Percentiles rank a stretch among this genome's conserved stretches.
phyloP scores from a whole-genome alignment of 2,888 invertebrate species.

The Mythimna vitellina region DNA sequence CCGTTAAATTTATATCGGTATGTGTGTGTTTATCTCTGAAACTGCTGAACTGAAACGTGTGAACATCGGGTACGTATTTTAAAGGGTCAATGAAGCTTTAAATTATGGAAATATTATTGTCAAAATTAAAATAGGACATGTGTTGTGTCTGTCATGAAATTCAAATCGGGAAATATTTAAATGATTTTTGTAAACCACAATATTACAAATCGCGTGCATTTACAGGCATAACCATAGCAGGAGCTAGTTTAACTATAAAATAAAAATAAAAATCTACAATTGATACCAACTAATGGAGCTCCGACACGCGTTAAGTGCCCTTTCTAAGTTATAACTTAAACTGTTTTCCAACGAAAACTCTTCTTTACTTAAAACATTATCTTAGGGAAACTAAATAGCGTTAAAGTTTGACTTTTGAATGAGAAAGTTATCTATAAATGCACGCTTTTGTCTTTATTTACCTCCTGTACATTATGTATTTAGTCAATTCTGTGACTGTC shows the following conservation, averaged over 20 bases:
- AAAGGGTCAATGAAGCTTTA: neutral
- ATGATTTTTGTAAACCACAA: neutral
- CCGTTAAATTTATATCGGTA: conserved; percentile 13
- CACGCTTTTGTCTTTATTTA: conserved; percentile 18
- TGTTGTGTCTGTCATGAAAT: neutral
- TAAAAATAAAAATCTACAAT: conserved; percentile 61
- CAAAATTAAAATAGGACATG: neutral
- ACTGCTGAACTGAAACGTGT: neutral
- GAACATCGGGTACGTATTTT: neutral
- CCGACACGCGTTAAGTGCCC: conserved; percentile 53
- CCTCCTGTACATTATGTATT: conserved; percentile 32
- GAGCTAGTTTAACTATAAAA: conserved; percentile 48
- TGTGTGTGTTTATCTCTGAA: neutral
- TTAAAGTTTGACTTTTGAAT: conserved; percentile 29
- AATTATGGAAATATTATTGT: neutral
- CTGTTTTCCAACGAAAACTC: conserved; percentile 49
- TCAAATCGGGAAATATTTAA: neutral
- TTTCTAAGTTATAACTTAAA: conserved; percentile 51
- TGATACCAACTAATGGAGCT: conserved; percentile 72
- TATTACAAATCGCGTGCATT: conserved; percentile 21
- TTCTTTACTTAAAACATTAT: conserved; percentile 52
- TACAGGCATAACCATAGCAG: conserved; percentile 31
- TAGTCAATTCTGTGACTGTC: neutral
- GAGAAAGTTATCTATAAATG: conserved; percentile 44
- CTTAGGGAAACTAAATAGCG: conserved; percentile 43